Evolutionary conservation across 2,113 vertebrate species (phyloP).

Genomic region (Condylura cristata): DNA sequence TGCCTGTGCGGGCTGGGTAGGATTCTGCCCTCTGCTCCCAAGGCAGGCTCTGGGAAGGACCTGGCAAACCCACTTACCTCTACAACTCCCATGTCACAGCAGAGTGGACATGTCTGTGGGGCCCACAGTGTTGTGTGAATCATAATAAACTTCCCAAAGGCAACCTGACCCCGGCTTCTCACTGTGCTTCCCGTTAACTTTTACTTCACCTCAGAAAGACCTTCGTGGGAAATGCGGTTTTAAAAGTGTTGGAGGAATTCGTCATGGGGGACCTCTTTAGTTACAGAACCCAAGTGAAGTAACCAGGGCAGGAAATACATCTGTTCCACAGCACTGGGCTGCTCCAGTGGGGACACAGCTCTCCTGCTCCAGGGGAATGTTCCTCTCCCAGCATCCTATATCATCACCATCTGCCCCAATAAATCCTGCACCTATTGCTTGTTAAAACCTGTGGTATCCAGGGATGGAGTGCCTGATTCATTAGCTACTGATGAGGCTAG

Average conservation of each 20-base stretch:
- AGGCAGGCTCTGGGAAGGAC: neutral
- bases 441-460: neutral
- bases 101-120: neutral
- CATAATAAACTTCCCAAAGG: neutral
- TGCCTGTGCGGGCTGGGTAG: neutral
- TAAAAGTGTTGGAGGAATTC: slow-evolving; percentile 70
- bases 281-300: slow-evolving; percentile 65
- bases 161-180: slow-evolving; percentile 51
- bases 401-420: slow-evolving; percentile 3
- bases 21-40: neutral
- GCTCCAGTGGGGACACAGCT: neutral
- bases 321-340: neutral
- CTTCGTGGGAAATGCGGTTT: slow-evolving; percentile 76
- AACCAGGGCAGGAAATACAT: slow-evolving; percentile 68
- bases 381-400: neutral
- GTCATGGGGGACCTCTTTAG: slow-evolving; percentile 65
- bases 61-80: neutral
- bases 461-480: neutral
- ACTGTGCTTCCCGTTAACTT: slow-evolving; percentile 51
- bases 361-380: neutral
- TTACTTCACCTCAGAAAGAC: slow-evolving; percentile 64
- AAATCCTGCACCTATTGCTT: neutral
- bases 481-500: neutral
- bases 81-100: neutral
- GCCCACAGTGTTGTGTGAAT: neutral